Conservation (phyloP, 2,888 invertebrate genomes). For the Gisinianus flammeolus region DNA sequence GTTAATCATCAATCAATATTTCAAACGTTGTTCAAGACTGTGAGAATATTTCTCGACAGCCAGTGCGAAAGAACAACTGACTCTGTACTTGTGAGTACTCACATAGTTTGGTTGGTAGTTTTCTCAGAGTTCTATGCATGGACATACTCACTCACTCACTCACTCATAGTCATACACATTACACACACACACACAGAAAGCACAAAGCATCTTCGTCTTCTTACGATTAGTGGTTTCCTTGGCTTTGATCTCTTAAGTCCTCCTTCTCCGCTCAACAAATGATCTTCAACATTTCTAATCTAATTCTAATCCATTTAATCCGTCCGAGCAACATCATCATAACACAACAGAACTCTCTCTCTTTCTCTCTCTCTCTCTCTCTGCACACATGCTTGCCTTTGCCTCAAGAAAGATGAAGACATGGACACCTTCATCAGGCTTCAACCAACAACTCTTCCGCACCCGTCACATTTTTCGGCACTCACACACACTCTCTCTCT, state of each 20-base stretch:
- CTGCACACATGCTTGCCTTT: neutral
- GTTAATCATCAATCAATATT: slow-evolving; percentile 54
- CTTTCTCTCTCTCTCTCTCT: neutral
- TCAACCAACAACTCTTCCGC: slow-evolving; percentile 36
- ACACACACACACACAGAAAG: neutral
- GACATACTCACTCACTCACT: neutral
- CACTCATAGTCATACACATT: neutral
- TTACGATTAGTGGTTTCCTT: slow-evolving; percentile 42
- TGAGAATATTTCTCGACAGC: slow-evolving; percentile 42
- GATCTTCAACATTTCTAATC: slow-evolving; percentile 46
- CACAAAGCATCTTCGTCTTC: neutral
- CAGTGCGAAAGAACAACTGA: slow-evolving; percentile 26
- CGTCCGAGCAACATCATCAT: slow-evolving; percentile 37
- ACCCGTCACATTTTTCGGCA: slow-evolving; percentile 37
- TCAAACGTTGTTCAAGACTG: slow-evolving; percentile 41
- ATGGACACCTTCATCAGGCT: slow-evolving; percentile 36
- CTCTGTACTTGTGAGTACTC: neutral
- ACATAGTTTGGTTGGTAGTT: neutral
- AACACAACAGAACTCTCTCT: slow-evolving; percentile 25
- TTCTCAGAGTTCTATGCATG: too few relatives aligned
- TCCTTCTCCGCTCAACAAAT: slow-evolving; percentile 43
- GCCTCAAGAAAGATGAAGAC: slow-evolving; percentile 24
- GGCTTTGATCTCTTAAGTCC: slow-evolving; percentile 53
- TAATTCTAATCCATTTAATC: slow-evolving; percentile 43
- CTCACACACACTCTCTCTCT: neutral